These are phyloP conservation scores for Agriopis aurantiaria DNA, from an alignment of 2,888 invertebrate species.

Conservation along the genomic window DNA sequence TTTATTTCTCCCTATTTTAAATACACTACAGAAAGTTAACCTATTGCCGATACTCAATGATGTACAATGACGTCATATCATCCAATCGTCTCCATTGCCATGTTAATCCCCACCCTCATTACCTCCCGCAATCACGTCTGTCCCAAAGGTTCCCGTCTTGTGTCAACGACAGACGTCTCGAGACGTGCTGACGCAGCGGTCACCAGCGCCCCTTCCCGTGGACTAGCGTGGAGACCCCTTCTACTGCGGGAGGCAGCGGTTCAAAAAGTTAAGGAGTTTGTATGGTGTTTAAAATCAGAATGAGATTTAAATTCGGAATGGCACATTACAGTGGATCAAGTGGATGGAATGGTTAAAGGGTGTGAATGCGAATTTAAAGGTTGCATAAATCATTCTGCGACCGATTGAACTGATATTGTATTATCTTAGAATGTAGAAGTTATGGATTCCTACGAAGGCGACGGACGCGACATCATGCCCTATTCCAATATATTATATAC, in stretches of 20 bases:
- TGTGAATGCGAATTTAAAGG: no score
- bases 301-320: neutral
- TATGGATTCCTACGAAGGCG: no score
- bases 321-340: no score
- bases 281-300: neutral
- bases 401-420: no score
- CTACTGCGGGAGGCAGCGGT: conserved; percentile 39
- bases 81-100: neutral
- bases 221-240: conserved; percentile 23
- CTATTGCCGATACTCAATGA: neutral
- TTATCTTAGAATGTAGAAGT: no score
- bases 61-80: neutral
- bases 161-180: conserved; percentile 72
- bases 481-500: no score
- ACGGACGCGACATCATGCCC: no score
- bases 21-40: no score
- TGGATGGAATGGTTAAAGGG: no score
- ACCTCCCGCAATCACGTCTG: conserved; percentile 60
- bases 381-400: no score
- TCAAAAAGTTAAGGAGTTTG: neutral
- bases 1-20: no score
- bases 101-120: conserved; percentile 33
- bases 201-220: conserved; percentile 48
- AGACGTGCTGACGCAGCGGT: conserved; percentile 64
- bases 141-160: conserved; percentile 66